phyloP scores from a whole-genome alignment of 2,797 vertebrate genomes.

The Pachyuromys duprasi region DNA sequence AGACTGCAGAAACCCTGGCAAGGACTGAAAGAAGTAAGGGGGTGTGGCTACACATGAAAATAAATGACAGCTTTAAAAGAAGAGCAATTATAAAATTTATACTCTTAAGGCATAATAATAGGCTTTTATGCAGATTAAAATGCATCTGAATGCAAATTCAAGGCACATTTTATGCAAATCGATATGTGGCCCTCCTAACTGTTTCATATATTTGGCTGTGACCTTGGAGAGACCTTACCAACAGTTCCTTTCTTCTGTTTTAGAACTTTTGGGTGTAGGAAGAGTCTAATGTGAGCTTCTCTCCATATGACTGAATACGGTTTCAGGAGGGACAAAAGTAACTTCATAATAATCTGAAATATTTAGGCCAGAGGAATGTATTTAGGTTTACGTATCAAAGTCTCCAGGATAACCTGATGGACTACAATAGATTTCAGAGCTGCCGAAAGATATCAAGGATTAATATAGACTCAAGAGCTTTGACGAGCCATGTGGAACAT shows the following conservation, averaged over 20 bases:
- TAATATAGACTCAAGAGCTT: background rate
- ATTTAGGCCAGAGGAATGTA: background rate
- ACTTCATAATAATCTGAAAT: background rate
- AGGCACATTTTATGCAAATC: constrained; percentile 77
- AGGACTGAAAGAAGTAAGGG: background rate
- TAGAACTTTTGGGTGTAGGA: background rate
- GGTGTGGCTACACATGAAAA: background rate
- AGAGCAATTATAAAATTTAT: constrained; percentile 80
- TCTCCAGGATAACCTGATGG: background rate
- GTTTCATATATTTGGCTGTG: constrained; percentile 71
- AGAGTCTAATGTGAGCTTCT: background rate
- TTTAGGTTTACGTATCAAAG: background rate
- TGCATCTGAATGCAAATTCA: constrained; percentile 79
- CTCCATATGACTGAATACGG: background rate
- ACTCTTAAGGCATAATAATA: constrained; percentile 75
- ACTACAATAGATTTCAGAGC: background rate
- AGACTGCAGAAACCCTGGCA: constrained; percentile 4
- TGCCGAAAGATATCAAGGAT: background rate
- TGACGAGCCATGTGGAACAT: background rate
- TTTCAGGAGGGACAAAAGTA: background rate
- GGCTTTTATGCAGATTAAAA: constrained; percentile 78
- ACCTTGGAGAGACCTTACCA: constrained; percentile 76
- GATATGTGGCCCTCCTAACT: constrained; percentile 52
- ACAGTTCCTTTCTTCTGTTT: constrained; percentile 36
- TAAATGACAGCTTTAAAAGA: constrained; percentile 77